phyloP scores from a whole-genome alignment of 1,140 invertebrate genomes.

The Caenorhabditis latens region DNA sequence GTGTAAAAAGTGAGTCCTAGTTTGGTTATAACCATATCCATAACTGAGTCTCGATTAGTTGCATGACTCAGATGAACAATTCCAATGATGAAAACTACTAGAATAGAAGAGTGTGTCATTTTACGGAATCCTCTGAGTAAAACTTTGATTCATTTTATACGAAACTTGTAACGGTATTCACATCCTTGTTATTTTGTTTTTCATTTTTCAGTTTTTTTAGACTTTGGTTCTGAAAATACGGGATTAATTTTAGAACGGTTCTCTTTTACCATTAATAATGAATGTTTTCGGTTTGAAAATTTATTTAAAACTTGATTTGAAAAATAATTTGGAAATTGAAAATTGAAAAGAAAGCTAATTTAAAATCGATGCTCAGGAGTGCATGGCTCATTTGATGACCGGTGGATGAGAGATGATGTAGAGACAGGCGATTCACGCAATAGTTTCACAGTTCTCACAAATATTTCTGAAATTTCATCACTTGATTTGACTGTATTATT shows the following conservation, averaged over 20 bases:
- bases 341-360: too few relatives aligned
- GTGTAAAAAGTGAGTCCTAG: constrained; percentile 10
- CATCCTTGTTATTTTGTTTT: not conserved
- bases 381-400: not conserved
- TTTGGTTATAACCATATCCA: not conserved
- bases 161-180: not conserved
- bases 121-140: not conserved
- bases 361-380: not conserved
- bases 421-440: not conserved
- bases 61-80: not conserved
- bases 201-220: not conserved
- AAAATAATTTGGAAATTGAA: too few relatives aligned
- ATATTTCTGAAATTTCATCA: not conserved
- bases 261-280: too few relatives aligned
- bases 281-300: too few relatives aligned
- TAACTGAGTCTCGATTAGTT: not conserved
- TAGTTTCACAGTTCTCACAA: not conserved
- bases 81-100: not conserved
- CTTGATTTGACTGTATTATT: not conserved
- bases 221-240: not conserved
- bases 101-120: not conserved
- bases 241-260: not conserved
- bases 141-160: not conserved
- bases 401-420: not conserved
- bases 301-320: too few relatives aligned